These are phyloP conservation scores for Siphlonurus alternatus DNA, from an alignment of 2,888 invertebrate genomes.

Conservation along the genomic window DNA sequence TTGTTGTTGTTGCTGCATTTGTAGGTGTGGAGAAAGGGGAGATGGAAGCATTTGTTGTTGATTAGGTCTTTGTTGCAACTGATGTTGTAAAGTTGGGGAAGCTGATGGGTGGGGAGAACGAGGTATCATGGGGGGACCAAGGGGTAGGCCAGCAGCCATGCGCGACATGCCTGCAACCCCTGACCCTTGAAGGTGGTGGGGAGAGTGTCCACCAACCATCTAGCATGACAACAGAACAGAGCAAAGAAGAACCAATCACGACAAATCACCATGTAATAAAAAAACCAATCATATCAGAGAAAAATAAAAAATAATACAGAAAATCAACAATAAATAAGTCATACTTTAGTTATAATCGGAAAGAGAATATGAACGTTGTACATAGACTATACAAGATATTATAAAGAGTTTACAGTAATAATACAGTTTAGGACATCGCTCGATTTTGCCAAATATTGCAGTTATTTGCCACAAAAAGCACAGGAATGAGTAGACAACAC, in stretches of 20 bases:
- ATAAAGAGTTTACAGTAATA: no score
- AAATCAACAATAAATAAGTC: no score
- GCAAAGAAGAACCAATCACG: background rate
- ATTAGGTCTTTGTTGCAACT: background rate
- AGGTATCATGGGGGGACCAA: slow-evolving; percentile 21
- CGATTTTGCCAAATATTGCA: no score
- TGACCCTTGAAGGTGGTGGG: no score
- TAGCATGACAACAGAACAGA: background rate
- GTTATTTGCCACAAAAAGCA: no score
- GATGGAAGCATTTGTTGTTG: slow-evolving; percentile 2
- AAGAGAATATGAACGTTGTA: no score
- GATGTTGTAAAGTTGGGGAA: background rate
- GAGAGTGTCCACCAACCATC: slow-evolving; percentile 17
- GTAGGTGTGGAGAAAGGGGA: slow-evolving; percentile 4
- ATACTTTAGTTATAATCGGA: no score
- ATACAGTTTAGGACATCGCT: no score
- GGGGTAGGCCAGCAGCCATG: slow-evolving; percentile 26
- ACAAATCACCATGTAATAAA: background rate
- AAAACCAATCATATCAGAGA: no score
- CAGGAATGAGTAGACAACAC: no score
- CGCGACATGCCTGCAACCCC: slow-evolving; percentile 23
- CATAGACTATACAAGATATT: no score
- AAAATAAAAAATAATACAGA: no score
- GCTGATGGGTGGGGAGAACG: background rate
- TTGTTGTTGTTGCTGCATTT: slow-evolving; percentile 18